Base-by-base conservation (phyloP, 35 echinoderm and acorn worm genomes). In the Apostichopus parvimensis region DNA sequence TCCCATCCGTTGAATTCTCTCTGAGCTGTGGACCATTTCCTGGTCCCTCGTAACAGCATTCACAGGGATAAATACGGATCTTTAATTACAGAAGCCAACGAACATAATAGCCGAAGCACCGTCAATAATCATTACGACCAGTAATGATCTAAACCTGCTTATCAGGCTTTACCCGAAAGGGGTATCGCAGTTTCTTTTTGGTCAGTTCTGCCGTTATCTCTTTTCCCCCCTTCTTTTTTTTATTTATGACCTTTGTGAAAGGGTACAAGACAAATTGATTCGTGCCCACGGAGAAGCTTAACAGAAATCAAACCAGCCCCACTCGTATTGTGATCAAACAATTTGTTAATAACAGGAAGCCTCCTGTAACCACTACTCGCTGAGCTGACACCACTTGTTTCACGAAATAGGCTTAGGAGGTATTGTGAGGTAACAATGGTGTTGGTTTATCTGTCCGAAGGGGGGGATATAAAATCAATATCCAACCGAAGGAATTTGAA, bases 401-500 rank as follows among this genome's bases (percentile, higher is more conserved):
- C 11, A 9, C 64, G 18, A 18, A 68, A 18, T 68, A 18, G 64
- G 64, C 64, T 68, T 18, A 68, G 64, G 64, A 14, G 11, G 64
- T 18, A 68, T 68, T 68, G 64, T 68, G 64, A 68, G 64, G 18
- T 18, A 5, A 82, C 79, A 82, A 82, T 82, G n/a, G 79, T 82
- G 79, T 82, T 82, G 52, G 79, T 82, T 82, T 82, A 82, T 82
- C 79, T n/a, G 55, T 82, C 79, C 34, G 34, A 45, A 82, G 24
- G 34, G 55, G 45, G 79, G 45, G 79, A 15, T 68, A 15, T 15
- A 82, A 82, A 82, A 82, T 82, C 79, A 82, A 82, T 82, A 82
- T 54, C 34, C 54, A 82, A 82, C 79, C 54, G 45, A 45, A 14
- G 14, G 34, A 0, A 82, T 82, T 82, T 82, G 79, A 82, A 82